Evolutionary conservation across 1,140 invertebrate species (phyloP).

Genomic region (Rhopalosiphum maidis): DNA sequence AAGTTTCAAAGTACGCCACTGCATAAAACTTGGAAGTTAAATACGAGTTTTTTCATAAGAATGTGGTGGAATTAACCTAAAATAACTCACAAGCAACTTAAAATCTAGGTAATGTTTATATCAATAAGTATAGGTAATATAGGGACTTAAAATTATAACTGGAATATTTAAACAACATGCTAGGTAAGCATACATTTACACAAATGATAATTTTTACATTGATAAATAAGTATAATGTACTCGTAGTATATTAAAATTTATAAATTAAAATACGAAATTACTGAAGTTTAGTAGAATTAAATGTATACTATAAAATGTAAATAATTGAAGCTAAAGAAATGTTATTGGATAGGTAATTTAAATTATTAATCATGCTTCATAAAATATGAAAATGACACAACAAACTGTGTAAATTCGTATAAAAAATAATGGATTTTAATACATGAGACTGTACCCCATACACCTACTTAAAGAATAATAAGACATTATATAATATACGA

Average conservation of each 20-base stretch:
- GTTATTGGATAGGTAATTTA: background rate
- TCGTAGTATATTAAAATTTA: background rate
- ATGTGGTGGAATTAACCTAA: background rate
- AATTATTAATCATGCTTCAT: background rate
- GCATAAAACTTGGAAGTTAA: background rate
- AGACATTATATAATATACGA: background rate
- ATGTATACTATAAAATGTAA: too few species aligned
- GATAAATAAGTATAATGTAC: background rate
- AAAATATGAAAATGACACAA: background rate
- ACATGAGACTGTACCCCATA: background rate
- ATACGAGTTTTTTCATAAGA: background rate
- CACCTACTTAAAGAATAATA: background rate
- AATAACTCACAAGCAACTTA: background rate
- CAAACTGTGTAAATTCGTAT: background rate
- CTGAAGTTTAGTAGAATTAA: background rate
- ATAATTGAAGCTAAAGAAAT: background rate
- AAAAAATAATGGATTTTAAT: background rate
- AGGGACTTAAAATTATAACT: too few species aligned
- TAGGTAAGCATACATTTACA: too few species aligned
- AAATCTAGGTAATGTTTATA: background rate
- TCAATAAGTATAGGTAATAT: too few species aligned
- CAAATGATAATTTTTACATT: too few species aligned
- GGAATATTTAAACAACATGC: too few species aligned
- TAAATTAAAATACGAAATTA: background rate
- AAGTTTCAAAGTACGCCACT: background rate